Conservation (phyloP, 2,888 invertebrate species). For the Globia sparganii region DNA sequence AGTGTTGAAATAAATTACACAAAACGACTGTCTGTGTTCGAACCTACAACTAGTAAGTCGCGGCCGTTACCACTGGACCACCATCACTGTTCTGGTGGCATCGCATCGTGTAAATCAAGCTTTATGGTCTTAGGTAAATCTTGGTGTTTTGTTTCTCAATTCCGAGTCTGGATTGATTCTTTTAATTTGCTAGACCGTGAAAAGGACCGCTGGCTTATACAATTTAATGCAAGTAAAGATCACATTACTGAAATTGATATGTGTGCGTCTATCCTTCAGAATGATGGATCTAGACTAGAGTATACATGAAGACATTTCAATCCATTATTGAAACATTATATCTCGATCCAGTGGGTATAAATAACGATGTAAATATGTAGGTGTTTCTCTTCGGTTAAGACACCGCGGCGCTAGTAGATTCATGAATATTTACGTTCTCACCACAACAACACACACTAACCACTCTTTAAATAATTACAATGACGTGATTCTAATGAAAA, state of each 20-base stretch:
- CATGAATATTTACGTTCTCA: slow-evolving; percentile 72
- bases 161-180: background rate
- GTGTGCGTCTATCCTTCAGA: background rate
- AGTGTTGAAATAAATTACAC: too few species aligned
- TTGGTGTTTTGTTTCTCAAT: background rate
- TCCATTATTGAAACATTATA: slow-evolving; percentile 15
- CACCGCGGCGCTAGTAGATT: background rate
- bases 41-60: too few species aligned
- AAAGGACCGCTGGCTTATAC: background rate
- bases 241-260: slow-evolving; percentile 1
- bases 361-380: slow-evolving; percentile 9
- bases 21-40: too few species aligned
- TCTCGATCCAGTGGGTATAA: background rate
- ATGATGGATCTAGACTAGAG: background rate
- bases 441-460: slow-evolving; percentile 57
- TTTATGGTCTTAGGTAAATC: background rate
- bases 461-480: slow-evolving; percentile 47
- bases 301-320: background rate
- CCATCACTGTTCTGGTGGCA: too few species aligned
- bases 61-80: too few species aligned
- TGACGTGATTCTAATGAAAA: slow-evolving; percentile 19
- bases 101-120: background rate
- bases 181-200: background rate
- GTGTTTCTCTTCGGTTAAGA: background rate
- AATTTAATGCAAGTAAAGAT: background rate